Conservation (phyloP, 1,140 invertebrate genomes). For the Berghia stephanieae region DNA sequence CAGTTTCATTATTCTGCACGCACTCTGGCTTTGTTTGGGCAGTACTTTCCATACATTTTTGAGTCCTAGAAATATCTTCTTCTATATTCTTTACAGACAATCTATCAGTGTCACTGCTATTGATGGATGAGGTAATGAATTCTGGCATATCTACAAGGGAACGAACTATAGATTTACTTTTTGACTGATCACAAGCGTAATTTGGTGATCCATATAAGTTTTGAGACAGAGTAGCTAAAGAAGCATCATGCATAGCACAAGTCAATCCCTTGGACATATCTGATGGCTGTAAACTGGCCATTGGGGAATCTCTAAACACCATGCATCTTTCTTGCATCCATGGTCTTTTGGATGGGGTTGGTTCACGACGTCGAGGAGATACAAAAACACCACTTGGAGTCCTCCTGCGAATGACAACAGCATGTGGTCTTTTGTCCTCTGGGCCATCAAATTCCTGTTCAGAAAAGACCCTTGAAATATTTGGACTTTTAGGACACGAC, state of each 20-base stretch:
- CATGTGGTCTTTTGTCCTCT: slow-evolving; percentile 15
- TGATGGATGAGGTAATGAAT: background rate
- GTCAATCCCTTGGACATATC: background rate
- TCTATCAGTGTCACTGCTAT: background rate
- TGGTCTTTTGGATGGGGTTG: slow-evolving; percentile 21
- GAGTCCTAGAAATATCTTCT: too few species aligned
- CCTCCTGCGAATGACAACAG: slow-evolving; percentile 35
- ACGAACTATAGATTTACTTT: background rate
- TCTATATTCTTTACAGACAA: background rate
- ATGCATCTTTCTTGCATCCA: slow-evolving; percentile 31
- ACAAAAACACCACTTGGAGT: slow-evolving; percentile 29
- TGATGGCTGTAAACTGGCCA: slow-evolving; percentile 34
- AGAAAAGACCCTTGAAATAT: too few species aligned
- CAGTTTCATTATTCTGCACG: too few species aligned
- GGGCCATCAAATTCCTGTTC: too few species aligned
- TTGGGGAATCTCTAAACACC: slow-evolving; percentile 36
- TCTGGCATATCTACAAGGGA: background rate
- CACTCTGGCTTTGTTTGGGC: too few species aligned
- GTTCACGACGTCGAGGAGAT: slow-evolving; percentile 25
- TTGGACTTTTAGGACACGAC: background rate
- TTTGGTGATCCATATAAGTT: background rate
- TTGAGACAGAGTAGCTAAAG: background rate
- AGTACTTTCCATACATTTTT: too few species aligned
- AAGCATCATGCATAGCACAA: background rate
- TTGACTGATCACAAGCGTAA: background rate